These are phyloP conservation scores for Mastigias papua DNA, from an alignment of 30 jellyfish, hydroid and myxozoan species.

Conservation along the genomic window DNA sequence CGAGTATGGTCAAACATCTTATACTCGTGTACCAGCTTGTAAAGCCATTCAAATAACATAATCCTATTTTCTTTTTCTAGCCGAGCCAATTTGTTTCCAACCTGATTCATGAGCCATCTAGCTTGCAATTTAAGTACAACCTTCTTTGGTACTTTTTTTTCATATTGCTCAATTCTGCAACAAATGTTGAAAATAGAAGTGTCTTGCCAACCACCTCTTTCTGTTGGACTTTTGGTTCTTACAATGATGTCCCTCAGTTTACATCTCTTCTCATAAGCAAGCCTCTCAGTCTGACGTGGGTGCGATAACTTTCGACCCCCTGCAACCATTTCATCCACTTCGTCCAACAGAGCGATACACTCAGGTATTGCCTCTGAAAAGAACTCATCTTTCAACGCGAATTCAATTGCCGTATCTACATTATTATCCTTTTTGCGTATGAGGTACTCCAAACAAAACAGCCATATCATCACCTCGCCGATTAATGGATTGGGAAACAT, in stretches of 20 bases:
- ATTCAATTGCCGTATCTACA: conserved; percentile 35
- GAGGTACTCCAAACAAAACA: conserved; percentile 57
- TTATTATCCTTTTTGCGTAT: conserved; percentile 11
- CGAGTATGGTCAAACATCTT: conserved; percentile 27
- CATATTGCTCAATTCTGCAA: neutral
- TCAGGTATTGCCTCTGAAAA: conserved; percentile 44
- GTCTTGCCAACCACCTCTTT: conserved; percentile 20
- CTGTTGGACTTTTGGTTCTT: conserved; percentile 17
- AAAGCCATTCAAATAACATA: conserved; percentile 4
- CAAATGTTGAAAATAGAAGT: conserved; percentile 13
- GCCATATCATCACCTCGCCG: conserved; percentile 71
- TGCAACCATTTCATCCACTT: conserved; percentile 50
- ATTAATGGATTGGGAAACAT: conserved; percentile 60
- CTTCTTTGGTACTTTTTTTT: conserved; percentile 20
- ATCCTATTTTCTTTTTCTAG: neutral
- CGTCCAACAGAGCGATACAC: conserved; percentile 46
- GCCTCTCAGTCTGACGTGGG: conserved; percentile 33
- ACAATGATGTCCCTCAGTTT: conserved; percentile 9
- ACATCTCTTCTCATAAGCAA: conserved; percentile 36
- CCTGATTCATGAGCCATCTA: conserved; percentile 44
- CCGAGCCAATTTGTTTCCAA: conserved; percentile 22
- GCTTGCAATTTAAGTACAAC: conserved; percentile 30
- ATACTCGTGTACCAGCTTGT: conserved; percentile 34
- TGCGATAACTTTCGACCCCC: conserved; percentile 27
- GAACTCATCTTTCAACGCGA: conserved; percentile 25